Conservation (phyloP, 2,113 vertebrate genomes). For the Petromus typicus region DNA sequence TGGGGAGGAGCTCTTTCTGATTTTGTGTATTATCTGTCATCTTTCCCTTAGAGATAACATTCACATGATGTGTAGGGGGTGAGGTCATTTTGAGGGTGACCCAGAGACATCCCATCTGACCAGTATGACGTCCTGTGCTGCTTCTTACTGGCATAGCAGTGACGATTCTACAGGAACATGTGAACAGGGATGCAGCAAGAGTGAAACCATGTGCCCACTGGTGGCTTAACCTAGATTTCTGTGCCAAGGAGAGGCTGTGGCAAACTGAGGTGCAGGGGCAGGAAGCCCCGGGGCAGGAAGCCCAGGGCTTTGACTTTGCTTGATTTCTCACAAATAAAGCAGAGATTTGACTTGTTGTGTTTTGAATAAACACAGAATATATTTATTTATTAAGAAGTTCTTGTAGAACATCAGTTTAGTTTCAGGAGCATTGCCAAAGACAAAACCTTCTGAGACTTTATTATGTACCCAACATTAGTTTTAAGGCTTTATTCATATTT, state of each 20-base stretch:
- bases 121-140: background rate
- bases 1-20: background rate
- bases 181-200: background rate
- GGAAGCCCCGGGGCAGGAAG: background rate
- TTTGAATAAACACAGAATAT: background rate
- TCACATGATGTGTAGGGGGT: background rate
- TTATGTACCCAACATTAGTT: background rate
- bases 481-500: background rate
- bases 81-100: background rate
- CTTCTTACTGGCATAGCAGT: conserved; percentile 50
- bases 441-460: background rate
- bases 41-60: background rate
- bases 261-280: background rate
- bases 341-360: background rate
- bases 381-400: conserved; percentile 26
- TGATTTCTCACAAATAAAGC: background rate
- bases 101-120: background rate
- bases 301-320: background rate
- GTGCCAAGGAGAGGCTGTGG: conserved; percentile 33
- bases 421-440: conserved; percentile 29
- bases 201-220: conserved; percentile 57
- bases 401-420: conserved; percentile 63
- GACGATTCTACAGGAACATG: conserved; percentile 37
- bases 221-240: conserved; percentile 76
- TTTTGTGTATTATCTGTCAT: background rate